A percentile compares a stretch with the other conserved stretches of the same genome.
phyloP scores from a whole-genome alignment of 2,113 vertebrate genomes.

The Smithornis capensis region DNA sequence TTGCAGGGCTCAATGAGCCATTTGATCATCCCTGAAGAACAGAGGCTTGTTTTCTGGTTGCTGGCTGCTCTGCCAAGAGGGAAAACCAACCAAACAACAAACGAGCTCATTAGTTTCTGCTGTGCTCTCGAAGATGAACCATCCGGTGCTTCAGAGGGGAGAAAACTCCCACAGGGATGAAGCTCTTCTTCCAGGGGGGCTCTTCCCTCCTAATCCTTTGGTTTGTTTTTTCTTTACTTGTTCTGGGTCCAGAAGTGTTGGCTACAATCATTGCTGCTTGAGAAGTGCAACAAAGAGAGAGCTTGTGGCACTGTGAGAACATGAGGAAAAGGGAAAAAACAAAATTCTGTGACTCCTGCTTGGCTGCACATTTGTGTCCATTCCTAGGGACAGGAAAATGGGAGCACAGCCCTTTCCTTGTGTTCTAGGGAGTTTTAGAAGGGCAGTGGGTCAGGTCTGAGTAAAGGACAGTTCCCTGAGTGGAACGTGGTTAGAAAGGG shows the following conservation, averaged over 20 bases:
- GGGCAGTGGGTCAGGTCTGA: neutral
- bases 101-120: slow-evolving; percentile 16
- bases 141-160: neutral
- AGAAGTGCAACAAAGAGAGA: neutral
- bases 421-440: fast-evolving
- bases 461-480: neutral
- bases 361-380: neutral
- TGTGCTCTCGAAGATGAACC: neutral
- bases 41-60: neutral
- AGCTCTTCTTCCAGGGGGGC: neutral
- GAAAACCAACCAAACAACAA: neutral
- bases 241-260: neutral
- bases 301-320: neutral
- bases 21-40: neutral
- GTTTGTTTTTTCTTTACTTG: neutral
- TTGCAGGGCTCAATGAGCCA: neutral
- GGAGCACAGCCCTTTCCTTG: fast-evolving
- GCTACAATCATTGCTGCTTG: neutral
- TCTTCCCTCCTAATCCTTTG: neutral
- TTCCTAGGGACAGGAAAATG: neutral
- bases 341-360: too few relatives aligned
- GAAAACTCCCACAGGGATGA: neutral
- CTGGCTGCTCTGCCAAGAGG: slow-evolving; percentile 10
- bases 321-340: too few relatives aligned
- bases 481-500: neutral